Base-by-base conservation (phyloP, 2,797 vertebrate species). In the Manis pentadactyla region DNA sequence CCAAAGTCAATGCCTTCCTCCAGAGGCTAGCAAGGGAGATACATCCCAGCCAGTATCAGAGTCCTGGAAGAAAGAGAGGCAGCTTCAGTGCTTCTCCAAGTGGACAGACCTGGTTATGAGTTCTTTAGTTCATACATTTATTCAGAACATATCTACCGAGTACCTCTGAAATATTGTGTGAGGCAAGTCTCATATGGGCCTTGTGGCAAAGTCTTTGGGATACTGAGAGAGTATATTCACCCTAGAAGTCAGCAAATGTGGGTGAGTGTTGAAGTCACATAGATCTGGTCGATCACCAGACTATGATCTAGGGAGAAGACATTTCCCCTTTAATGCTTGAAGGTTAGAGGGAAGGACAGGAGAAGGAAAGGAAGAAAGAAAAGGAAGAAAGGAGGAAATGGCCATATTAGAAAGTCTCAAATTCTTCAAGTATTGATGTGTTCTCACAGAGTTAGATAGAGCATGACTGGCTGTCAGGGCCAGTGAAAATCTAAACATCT, bases 401-500 rank as follows among this genome's bases (percentile, higher is more conserved):
- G 69, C 92, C 87, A 92, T 94, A 97, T 98, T 93, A 97, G 96
- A 98, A 63, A 53, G 84, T 87, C 87, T 98, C 82, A 61, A 61
- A 94, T 97, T 95, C 94, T 97, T 96, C n/a, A 29, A 95, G 61
- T 95, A 84, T 29, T 29, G 12, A 69, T 95, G 12, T 78, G 49
- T 97, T 97, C 97, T 98, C 87, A 92, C 90, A 97, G 97, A 97
- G 97, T 97, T 95, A 84, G 73, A 94, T 95, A 84, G 73, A 94
- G 71, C 77, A 31, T 90, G 96, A 97, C 94, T 78, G 71, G 78
- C 93, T 97, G 92, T 77, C 83, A 98, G 96, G 93, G 57, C 95
- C 95, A 97, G 83, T 97, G 97, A 98, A 97, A 97, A 74, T 92
- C 93, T 85, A 98, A 98, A 97, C 97, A 74, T 93, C 93, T 85